Evolutionary conservation across 2,888 invertebrate genomes (phyloP), one percentile per base, ranked within the genome.

Genomic region (Pseudoips prasinana): DNA sequence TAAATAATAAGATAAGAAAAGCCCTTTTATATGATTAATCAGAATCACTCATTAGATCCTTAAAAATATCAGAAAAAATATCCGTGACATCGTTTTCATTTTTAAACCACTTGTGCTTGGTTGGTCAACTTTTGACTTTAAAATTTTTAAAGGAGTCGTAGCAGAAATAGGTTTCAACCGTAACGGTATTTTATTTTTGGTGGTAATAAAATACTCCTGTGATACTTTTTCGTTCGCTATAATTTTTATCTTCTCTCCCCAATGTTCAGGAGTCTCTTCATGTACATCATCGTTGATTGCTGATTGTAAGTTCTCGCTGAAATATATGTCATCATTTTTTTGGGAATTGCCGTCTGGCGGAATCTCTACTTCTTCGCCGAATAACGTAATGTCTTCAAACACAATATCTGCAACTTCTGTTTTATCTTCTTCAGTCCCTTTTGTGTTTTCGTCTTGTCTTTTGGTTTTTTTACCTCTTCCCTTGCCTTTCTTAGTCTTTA

Each of bases 131-230:
- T n/a, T 29, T 22, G 22, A 22, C 14, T 23, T 23, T 23, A 29
- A 29, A 22, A 29, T 25, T 35, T 35, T 24, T 29, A 35, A 14
- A 29, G 28, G 29, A 19, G 23, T 25, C 25, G 24, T 35, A 29
- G 22, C 23, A 34, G 23, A 24, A 28, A 35, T 35, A 20, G 25
- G 29, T 35, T 29, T 35, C 29, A 33, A 25, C 22, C 26, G 26
- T 25, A 35, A 35, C 26, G 24, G 10, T 30, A 39, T 29, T 30
- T 39, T 34, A 29, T 30, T 33, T 29, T 26, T 33, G 27, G 14
- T 34, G 24, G 39, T 34, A 34, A 39, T 39, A 39, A n/a, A n/a
- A n/a, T n/a, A n/a, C n/a, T n/a, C n/a, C n/a, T 39, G 27, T 34
- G 30, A 39, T 39, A 34, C 19, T 25, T 33, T 29, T 33, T 33